Evolutionary conservation across 23 tunicate genomes (phyloP).

Genomic region (Diplosoma virens): DNA sequence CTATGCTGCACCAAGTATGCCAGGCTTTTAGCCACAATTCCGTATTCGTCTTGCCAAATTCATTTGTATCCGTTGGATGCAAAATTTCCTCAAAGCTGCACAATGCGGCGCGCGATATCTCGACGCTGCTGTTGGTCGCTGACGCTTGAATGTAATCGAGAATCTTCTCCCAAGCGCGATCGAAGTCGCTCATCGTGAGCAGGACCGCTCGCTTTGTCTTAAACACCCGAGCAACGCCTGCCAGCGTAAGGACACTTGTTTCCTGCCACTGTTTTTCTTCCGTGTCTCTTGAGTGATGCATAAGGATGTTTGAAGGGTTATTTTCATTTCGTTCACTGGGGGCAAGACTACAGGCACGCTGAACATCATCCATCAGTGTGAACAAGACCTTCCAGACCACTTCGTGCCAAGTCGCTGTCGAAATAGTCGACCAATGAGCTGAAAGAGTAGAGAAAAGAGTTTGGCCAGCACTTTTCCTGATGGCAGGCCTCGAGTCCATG

Average conservation of each 20-base stretch:
- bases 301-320: constrained; percentile 37
- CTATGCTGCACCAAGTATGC: constrained; percentile 84
- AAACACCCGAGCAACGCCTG: constrained; percentile 84
- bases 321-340: constrained; percentile 35
- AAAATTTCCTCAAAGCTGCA: constrained; percentile 92
- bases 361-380: constrained; percentile 78
- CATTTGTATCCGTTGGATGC: constrained; percentile 31
- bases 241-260: constrained; percentile 80
- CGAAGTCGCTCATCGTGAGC: constrained; percentile 42
- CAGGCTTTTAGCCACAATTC: constrained; percentile 51
- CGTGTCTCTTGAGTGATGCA: constrained; percentile 98
- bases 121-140: constrained; percentile 60
- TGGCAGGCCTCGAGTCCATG: constrained; percentile 84
- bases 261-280: constrained; percentile 99
- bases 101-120: constrained; percentile 78
- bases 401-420: constrained; percentile 63
- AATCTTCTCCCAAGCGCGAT: constrained; percentile 65
- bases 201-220: constrained; percentile 61
- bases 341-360: constrained; percentile 61
- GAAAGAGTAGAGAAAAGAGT: constrained; percentile 90
- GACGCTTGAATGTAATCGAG: constrained; percentile 65
- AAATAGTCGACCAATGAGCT: constrained; percentile 79
- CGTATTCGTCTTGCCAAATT: not conserved
- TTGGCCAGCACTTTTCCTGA: constrained; percentile 93
- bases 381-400: constrained; percentile 90